Evolutionary conservation across 2,113 vertebrate species (phyloP).

Genomic region (Paramisgurnus dabryanus): DNA sequence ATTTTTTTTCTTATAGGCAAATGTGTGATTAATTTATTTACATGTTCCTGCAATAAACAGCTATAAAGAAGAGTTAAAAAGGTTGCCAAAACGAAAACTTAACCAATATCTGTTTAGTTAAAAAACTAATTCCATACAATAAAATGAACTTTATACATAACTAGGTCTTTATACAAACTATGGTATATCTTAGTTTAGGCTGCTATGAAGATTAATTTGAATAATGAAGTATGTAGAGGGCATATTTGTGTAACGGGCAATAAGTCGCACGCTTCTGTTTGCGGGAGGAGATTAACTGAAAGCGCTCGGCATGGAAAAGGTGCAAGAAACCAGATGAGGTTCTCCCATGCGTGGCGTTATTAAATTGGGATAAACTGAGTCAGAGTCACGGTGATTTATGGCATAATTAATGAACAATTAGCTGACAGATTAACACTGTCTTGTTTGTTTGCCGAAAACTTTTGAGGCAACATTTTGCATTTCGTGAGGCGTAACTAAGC

Average conservation of each 20-base stretch:
- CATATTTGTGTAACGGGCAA: conserved; percentile 28
- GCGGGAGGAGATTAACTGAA: conserved; percentile 20
- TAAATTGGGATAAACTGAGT: conserved; percentile 75
- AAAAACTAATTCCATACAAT: no score
- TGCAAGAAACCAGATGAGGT: conserved; percentile 7
- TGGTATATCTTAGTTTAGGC: no score
- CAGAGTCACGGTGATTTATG: conserved; percentile 88
- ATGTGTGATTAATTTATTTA: no score
- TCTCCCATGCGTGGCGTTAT: conserved; percentile 63
- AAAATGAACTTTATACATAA: no score
- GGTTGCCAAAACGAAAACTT: no score
- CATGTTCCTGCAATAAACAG: no score
- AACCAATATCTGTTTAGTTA: no score
- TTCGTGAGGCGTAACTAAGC: conserved; percentile 22
- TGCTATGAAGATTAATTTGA: no score
- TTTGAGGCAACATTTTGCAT: conserved; percentile 33
- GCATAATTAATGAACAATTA: conserved; percentile 90
- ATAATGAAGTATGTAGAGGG: not conserved
- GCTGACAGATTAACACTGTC: conserved; percentile 67
- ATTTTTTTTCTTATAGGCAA: no score
- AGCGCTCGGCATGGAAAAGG: conserved; percentile 3
- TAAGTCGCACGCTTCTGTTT: conserved; percentile 32
- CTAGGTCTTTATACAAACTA: no score
- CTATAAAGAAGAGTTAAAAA: no score
- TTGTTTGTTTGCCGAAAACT: conserved; percentile 59